These are phyloP conservation scores for Girardinichthys multiradiatus DNA, from an alignment of 2,113 vertebrate species.

Conservation along the genomic window DNA sequence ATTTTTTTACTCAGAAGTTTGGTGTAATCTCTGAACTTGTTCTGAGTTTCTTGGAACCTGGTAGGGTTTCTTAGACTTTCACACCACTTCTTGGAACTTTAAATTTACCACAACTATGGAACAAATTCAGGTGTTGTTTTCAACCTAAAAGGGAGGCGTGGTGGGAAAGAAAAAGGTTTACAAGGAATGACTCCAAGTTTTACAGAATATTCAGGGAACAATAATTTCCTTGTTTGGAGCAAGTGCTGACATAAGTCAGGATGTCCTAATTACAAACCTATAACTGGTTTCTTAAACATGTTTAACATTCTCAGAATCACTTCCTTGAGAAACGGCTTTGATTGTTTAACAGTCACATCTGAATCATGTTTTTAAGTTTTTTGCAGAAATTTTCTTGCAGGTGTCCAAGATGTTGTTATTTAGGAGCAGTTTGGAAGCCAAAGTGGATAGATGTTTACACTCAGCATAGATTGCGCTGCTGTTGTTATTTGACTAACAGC, in stretches of 20 bases:
- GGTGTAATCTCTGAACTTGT: constrained; percentile 6
- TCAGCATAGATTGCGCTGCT: too few relatives aligned
- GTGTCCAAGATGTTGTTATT: not conserved
- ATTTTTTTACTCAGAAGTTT: not conserved
- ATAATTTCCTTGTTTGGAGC: not conserved
- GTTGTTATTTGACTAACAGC: too few relatives aligned
- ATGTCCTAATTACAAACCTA: constrained; percentile 1
- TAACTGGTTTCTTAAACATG: constrained; percentile 1
- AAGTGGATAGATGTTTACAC: not conserved
- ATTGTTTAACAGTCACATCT: not conserved
- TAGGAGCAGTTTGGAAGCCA: not conserved
- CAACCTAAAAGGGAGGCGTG: not conserved
- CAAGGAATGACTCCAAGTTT: not conserved
- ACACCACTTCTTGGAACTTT: not conserved
- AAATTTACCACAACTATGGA: not conserved
- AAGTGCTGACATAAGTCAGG: constrained; percentile 8
- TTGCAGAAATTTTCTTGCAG: too few relatives aligned
- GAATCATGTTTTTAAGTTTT: not conserved
- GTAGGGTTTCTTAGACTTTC: not conserved
- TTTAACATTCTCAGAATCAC: constrained; percentile 11
- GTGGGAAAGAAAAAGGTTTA: not conserved
- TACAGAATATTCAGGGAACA: not conserved
- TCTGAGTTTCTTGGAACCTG: constrained; percentile 1
- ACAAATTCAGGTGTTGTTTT: not conserved
- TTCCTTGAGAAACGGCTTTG: not conserved